Evolutionary conservation across 2,113 vertebrate genomes (phyloP), one percentile per base, ranked within the genome.

Genomic region (Python bivittatus): DNA sequence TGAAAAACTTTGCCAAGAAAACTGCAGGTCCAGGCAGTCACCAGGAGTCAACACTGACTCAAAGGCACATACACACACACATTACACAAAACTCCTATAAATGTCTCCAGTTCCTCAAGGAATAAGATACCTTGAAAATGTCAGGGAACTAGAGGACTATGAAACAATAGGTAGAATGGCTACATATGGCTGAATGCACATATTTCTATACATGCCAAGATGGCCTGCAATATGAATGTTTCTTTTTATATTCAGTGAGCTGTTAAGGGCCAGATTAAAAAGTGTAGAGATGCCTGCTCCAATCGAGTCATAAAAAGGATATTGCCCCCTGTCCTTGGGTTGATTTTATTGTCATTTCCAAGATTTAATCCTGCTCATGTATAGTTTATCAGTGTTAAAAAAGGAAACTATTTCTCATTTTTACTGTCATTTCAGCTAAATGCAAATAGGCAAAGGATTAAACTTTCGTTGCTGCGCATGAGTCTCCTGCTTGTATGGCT

Each of bases 331-430:
- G 64, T 91, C n/a, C 64, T 86, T 68, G n/a, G 84, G 27, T 22
- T 91, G 84, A 54, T 68, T 91, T 91, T 91, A 91, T 29, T 87
- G 53, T 84, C 23, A 84, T 68, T 84, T 85, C 58, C 88, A 90
- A 68, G 53, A 44, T 60, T 92, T 68, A 56, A 86, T 27, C 88
- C 33, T n/a, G 38, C 56, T 90, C 53, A 83, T 88, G 54, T 84
- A 91, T 60, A 53, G 27, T 38, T 91, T 84, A 91, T 64, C 68
- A 91, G 48, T 88, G 84, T 88, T 60, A 91, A 86, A 87, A 87
- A 29, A 94, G 44, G n/a, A 91, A 88, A 42, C 20, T 93, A 84
- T 44, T 6, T 13, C 84, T 93, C 38, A 88, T 17, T 90, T 52
- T 54, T 25, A 2, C 1, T 92, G 12, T 61, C 10, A 2, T 2